Conservation (phyloP, 2,113 vertebrate species). For the Apteryx owenii region DNA sequence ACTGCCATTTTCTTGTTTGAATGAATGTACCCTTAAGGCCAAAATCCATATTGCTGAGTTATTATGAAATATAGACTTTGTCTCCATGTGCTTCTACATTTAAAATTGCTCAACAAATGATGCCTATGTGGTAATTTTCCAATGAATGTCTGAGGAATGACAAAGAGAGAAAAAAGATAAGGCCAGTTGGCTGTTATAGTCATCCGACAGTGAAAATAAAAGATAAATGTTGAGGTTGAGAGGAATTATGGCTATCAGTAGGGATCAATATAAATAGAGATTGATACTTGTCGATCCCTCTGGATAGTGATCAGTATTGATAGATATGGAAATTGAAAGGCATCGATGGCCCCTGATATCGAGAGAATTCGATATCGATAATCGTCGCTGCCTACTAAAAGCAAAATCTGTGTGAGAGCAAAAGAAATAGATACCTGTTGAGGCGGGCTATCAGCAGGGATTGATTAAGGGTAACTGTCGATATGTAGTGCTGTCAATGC, state of each 20-base stretch:
- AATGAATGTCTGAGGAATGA: neutral
- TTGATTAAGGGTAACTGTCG: too few relatives aligned
- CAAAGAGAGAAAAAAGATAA: neutral
- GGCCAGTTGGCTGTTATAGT: neutral
- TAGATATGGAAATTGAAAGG: neutral
- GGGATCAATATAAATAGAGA: neutral
- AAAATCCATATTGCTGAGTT: slow-evolving; percentile 48
- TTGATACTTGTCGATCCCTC: neutral
- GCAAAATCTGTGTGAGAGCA: neutral
- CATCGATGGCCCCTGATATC: neutral
- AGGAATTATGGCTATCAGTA: neutral
- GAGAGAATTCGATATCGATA: neutral
- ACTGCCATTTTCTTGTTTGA: slow-evolving; percentile 50
- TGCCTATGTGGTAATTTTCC: slow-evolving; percentile 16
- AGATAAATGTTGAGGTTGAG: neutral
- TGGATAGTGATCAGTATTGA: neutral
- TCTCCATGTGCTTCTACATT: slow-evolving; percentile 19
- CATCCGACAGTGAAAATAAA: too few relatives aligned
- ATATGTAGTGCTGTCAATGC: too few relatives aligned
- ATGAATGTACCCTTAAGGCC: slow-evolving; percentile 60
- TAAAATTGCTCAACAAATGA: slow-evolving; percentile 41
- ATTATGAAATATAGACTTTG: slow-evolving; percentile 52
- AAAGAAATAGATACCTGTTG: neutral
- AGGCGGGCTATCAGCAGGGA: too few relatives aligned
- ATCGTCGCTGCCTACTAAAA: neutral